Evolutionary conservation across 2,888 invertebrate species (phyloP).

Genomic region (Stegophylla sp.): DNA sequence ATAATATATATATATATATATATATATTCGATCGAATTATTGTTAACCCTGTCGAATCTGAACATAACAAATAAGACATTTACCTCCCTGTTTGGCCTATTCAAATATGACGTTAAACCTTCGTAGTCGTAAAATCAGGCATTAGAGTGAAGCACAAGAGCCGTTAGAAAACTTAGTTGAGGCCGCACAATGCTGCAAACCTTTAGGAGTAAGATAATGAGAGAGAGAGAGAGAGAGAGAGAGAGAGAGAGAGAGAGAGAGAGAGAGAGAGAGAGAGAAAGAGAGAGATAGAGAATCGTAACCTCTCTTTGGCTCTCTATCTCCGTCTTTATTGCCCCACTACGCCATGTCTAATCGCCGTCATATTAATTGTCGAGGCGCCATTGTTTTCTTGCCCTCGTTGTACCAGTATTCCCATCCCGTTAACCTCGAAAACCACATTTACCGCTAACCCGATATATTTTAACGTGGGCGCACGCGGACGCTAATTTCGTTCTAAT

Average conservation of each 20-base stretch:
- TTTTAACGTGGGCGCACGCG: background rate
- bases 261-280: background rate
- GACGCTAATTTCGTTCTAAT: conserved; percentile 23
- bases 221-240: no score
- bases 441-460: background rate
- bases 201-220: background rate
- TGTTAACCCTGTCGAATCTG: no score
- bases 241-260: no score
- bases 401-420: background rate
- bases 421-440: conserved; percentile 23
- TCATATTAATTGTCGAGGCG: background rate
- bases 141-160: background rate
- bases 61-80: no score
- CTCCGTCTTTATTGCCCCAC: background rate
- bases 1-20: no score
- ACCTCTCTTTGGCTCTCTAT: background rate
- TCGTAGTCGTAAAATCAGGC: background rate
- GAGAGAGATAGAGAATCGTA: background rate
- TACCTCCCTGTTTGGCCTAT: no score
- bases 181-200: background rate
- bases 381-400: background rate
- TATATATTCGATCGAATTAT: no score
- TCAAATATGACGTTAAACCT: no score
- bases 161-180: background rate
- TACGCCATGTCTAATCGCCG: conserved; percentile 2